Base-by-base conservation (phyloP, 2,113 vertebrate species). In the Lethenteron camtschaticum region DNA sequence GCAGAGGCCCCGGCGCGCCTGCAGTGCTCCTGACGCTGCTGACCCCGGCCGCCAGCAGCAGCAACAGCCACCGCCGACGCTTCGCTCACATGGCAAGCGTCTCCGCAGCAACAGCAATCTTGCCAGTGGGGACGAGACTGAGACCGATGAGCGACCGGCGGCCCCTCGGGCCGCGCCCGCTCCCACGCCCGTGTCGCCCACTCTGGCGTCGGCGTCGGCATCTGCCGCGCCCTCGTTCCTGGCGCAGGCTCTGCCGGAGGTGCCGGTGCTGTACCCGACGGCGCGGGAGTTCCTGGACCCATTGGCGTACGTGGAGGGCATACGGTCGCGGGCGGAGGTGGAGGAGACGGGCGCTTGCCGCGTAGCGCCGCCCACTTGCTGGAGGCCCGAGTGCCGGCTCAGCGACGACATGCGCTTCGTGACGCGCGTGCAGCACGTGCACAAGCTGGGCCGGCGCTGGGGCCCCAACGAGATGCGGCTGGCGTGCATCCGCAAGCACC, bases 401-500 rank as follows among this genome's bases (percentile, higher is more conserved):
- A 95, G 86, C 1, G 94, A 96, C 24, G 94, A 96, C 82, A 96
- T 97, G 90, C 90, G 92, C 71, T 96, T 99, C 69, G 87, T 99
- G 75, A 97, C 94, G 41, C 91, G 96, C 82, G 87, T 91, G 76
- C 94, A 96, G 83, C 89, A 88, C 79, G 84, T 96, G 76, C 94
- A 96, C 81, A 96, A 96, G 84, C 85, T 97, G 81, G 88, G 90
- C 74, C 86, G 87, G 70, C 94, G 90, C 81, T 97, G 92, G 92
- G 92, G 92, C 72, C 92, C 89, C 81, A 99, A 95, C 57, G 89
- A 96, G 78, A 91, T 94, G 85, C 87, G 86, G 73, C 84, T 96
- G 77, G 89, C 92, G 82, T 99, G 94, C 81, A 96, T 96, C 80
- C 94, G 90, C 83, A 99, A 95, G 82, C 92, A 96, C 85, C 92